Base-by-base conservation (phyloP, 2,888 invertebrate species). In the Fabriciana adippe region DNA sequence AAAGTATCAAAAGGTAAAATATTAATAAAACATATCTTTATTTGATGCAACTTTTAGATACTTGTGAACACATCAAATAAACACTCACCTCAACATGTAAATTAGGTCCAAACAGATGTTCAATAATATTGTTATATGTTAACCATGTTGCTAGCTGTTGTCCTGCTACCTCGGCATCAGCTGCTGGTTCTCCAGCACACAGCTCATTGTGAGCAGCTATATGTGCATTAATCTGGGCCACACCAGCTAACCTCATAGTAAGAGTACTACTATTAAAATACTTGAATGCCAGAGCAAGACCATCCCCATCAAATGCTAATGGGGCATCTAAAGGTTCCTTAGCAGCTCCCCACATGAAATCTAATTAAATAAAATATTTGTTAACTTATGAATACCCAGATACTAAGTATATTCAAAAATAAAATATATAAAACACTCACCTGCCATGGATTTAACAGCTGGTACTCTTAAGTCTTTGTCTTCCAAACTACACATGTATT, bases 91-190 rank as follows among this genome's bases (percentile, higher is more conserved):
- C 99, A 53, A 98, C 98, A 90, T 99, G 99, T 75, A 98, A 93
- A 93, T 99, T 99, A 45, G 99, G 99, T n/a, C 99, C 98, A 92
- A 98, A 99, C 69, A 99, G 95, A 84, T 98, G 98, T 78, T 97
- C 96, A 75, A 98, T 97, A 72, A 99, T 97, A 83, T 96, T 97
- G 85, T 97, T 97, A 74, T 94, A 95, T 0, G 97, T 96, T 21
- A 99, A 92, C 98, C 98, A 99, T 74, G 96, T 95, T 0, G 97
- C 97, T 75, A 99, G 93, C 75, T 95, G 95, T 74, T 97, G 96
- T 0, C 97, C 97, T 47, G 97, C 96, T 41, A 96, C 92, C 81
- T 98, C 98, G 0, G 97, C 96, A 81, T 98, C 97, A 0, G 96
- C 95, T 1, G 97, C 94, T 0, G 96, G 96, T 79, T 97, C 98